Evolutionary conservation across 2,113 vertebrate genomes (phyloP).

Genomic region (Ageneiosus marmoratus): DNA sequence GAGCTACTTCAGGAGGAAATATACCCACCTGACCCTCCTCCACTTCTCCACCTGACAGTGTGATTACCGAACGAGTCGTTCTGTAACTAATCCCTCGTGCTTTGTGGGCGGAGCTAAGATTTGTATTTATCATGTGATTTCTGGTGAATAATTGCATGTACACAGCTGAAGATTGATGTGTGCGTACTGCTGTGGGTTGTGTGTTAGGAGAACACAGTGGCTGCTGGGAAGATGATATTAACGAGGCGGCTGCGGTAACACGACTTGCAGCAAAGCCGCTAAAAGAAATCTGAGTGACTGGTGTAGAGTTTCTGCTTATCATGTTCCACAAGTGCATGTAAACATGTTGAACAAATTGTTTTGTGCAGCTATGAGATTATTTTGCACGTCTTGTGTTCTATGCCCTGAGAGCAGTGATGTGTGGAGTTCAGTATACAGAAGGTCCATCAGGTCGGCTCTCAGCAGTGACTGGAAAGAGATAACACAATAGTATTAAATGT

Average conservation of each 20-base stretch:
- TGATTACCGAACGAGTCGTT: too few species aligned
- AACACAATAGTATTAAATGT: not conserved
- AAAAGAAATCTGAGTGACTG: not conserved
- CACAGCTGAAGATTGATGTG: too few species aligned
- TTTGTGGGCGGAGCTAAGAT: not conserved
- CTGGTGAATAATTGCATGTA: too few species aligned
- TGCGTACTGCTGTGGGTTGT: too few species aligned
- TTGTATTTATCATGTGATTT: too few species aligned
- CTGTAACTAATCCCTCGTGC: not conserved
- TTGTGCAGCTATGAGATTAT: not conserved
- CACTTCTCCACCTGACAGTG: not conserved
- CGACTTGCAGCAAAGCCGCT: not conserved
- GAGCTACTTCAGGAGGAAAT: not conserved
- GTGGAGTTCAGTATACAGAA: not conserved
- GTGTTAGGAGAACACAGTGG: too few species aligned
- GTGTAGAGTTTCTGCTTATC: not conserved
- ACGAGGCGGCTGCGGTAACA: not conserved
- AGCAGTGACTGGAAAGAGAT: not conserved
- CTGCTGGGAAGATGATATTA: not conserved
- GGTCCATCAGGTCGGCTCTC: not conserved
- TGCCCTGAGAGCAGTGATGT: not conserved
- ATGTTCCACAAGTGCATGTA: not conserved
- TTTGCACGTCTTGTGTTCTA: not conserved
- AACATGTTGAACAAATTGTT: not conserved
- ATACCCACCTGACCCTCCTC: not conserved